Evolutionary conservation across 2,797 vertebrate genomes (phyloP).

Genomic region (Pantherophis vulpinus): DNA sequence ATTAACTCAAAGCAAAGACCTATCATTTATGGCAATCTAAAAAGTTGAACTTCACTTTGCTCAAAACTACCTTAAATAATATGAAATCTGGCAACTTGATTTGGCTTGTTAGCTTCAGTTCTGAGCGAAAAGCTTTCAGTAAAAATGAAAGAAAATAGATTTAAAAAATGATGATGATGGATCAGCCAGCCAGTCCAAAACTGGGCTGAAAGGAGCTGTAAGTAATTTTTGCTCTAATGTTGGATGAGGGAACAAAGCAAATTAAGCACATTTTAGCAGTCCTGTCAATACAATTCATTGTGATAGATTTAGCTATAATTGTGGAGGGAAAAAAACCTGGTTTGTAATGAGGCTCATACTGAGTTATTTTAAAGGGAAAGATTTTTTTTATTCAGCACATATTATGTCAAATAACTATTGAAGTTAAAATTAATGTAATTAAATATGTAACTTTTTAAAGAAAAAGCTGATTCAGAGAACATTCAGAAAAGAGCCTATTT

Average conservation of each 20-base stretch:
- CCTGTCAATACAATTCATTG: conserved; percentile 5
- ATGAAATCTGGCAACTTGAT: background rate
- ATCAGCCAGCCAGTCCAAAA: background rate
- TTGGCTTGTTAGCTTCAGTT: background rate
- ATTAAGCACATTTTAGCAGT: conserved; percentile 29
- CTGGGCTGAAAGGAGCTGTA: background rate
- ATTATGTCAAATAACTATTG: conserved; percentile 30
- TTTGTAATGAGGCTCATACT: conserved; percentile 37
- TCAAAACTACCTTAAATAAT: background rate
- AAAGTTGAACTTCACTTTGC: background rate
- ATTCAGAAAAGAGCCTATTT: conserved; percentile 29
- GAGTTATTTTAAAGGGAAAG: conserved; percentile 23
- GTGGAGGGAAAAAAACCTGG: conserved; percentile 18
- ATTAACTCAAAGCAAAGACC: background rate
- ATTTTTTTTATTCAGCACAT: conserved; percentile 20
- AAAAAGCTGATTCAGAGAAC: conserved; percentile 49
- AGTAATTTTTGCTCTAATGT: conserved; percentile 9
- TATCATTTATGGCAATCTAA: background rate
- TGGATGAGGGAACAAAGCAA: conserved; percentile 34
- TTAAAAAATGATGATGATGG: conserved; percentile 21
- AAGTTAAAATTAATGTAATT: conserved; percentile 40
- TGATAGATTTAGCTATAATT: conserved; percentile 31
- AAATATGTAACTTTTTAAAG: conserved; percentile 36
- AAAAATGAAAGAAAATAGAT: background rate
- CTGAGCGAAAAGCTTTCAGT: background rate